phyloP scores from a whole-genome alignment of 2,888 invertebrate species.

The Cerastis rubricosa region DNA sequence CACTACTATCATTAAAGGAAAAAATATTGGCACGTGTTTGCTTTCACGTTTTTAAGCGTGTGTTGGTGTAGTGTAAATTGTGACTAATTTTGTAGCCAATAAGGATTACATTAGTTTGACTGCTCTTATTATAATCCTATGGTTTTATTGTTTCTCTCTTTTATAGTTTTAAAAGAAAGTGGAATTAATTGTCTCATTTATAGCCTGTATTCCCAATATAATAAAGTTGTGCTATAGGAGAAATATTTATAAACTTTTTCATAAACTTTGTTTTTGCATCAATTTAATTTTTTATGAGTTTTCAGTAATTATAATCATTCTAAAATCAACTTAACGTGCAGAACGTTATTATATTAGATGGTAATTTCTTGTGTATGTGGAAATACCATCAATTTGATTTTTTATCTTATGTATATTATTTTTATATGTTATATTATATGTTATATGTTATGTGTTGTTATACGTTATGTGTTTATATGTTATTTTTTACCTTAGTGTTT shows the following conservation, averaged over 20 bases:
- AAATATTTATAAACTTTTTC: too few species aligned
- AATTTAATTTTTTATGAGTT: neutral
- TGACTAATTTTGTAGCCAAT: neutral
- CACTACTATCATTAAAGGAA: neutral
- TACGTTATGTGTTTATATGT: too few species aligned
- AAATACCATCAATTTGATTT: neutral
- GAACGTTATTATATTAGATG: too few species aligned
- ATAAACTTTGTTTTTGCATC: neutral
- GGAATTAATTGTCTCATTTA: neutral
- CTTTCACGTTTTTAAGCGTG: neutral
- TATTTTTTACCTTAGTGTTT: neutral
- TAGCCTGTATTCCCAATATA: neutral
- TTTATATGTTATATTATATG: too few species aligned
- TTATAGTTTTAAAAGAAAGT: neutral
- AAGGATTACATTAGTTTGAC: neutral
- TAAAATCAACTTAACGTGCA: neutral
- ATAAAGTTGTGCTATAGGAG: too few species aligned
- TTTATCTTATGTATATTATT: neutral
- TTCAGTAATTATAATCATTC: neutral
- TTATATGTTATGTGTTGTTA: too few species aligned
- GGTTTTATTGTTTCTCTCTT: neutral
- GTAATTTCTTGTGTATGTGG: neutral
- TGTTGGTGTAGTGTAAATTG: neutral
- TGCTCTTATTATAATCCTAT: neutral
- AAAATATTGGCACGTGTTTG: constrained; percentile 9